Evolutionary conservation across 2,113 vertebrate genomes (phyloP).

Genomic region (Bubo bubo): DNA sequence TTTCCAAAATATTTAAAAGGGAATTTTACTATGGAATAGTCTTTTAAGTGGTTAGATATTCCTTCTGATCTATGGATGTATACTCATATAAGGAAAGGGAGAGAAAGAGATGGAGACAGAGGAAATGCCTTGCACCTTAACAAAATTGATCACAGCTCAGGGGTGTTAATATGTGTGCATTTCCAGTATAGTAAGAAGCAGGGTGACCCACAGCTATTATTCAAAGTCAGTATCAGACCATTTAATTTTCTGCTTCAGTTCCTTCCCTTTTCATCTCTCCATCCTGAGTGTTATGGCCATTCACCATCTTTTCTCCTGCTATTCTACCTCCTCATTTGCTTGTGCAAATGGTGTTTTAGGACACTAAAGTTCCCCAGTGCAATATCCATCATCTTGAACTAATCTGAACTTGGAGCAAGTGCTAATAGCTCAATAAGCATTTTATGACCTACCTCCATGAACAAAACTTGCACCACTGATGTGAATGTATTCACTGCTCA

Average conservation of each 20-base stretch:
- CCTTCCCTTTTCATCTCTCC: constrained; percentile 59
- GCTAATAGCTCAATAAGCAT: constrained; percentile 59
- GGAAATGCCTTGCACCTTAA: constrained; percentile 16
- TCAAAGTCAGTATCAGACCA: constrained; percentile 77
- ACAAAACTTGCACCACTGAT: not conserved
- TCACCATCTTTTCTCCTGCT: constrained; percentile 42
- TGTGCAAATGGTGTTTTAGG: constrained; percentile 31
- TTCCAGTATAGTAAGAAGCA: constrained; percentile 67
- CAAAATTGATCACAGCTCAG: constrained; percentile 55
- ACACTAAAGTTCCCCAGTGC: not conserved
- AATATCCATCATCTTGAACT: constrained; percentile 40
- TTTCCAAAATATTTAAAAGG: constrained; percentile 45
- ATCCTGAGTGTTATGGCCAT: constrained; percentile 40
- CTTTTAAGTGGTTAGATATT: constrained; percentile 24
- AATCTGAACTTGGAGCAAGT: constrained; percentile 12
- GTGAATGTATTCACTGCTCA: constrained; percentile 1
- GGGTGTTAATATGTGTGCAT: constrained; percentile 61
- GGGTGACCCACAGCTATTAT: constrained; percentile 72
- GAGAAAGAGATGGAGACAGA: not conserved
- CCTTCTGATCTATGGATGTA: not conserved
- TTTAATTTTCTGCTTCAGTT: constrained; percentile 84
- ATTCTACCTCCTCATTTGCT: constrained; percentile 57
- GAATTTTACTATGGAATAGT: not conserved
- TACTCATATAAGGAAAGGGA: not conserved
- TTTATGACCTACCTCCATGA: constrained; percentile 32